Conservation (phyloP, 1,140 invertebrate species). For the Calosoma granatense region DNA sequence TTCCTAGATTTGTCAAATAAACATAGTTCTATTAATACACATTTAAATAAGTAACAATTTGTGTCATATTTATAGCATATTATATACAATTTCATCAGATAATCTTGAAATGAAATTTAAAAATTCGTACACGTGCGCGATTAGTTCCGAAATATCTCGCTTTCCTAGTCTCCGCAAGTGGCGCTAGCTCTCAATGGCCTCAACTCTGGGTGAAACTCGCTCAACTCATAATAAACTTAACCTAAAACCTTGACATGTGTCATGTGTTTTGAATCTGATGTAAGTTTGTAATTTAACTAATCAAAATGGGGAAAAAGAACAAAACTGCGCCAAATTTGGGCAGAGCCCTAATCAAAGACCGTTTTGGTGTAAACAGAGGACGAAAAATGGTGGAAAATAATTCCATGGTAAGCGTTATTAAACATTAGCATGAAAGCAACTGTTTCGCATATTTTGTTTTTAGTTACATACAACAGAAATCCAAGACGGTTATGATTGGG, state of each 20-base stretch:
- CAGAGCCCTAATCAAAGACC: constrained; percentile 62
- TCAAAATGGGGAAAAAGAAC: constrained; percentile 54
- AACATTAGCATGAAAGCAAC: constrained; percentile 12
- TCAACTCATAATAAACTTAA: background rate
- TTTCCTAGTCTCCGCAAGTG: no score
- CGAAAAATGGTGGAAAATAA: constrained; percentile 50
- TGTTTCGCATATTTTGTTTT: constrained; percentile 26
- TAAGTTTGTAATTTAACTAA: background rate
- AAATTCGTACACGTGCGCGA: no score
- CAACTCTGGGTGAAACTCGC: background rate
- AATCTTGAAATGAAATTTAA: no score
- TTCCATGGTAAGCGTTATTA: constrained; percentile 42
- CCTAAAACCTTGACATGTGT: background rate
- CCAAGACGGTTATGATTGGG: constrained; percentile 85
- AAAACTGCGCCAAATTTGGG: constrained; percentile 46
- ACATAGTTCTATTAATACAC: no score
- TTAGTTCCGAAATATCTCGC: no score
- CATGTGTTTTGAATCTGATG: background rate
- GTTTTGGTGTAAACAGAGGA: constrained; percentile 50
- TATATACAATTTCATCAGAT: no score
- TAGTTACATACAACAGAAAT: constrained; percentile 81
- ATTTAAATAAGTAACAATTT: no score
- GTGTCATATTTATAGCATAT: no score
- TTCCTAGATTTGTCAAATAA: no score
- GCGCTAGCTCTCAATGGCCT: no score